phyloP scores from a whole-genome alignment of 1,140 invertebrate genomes.

The Caenorhabditis brenneri region DNA sequence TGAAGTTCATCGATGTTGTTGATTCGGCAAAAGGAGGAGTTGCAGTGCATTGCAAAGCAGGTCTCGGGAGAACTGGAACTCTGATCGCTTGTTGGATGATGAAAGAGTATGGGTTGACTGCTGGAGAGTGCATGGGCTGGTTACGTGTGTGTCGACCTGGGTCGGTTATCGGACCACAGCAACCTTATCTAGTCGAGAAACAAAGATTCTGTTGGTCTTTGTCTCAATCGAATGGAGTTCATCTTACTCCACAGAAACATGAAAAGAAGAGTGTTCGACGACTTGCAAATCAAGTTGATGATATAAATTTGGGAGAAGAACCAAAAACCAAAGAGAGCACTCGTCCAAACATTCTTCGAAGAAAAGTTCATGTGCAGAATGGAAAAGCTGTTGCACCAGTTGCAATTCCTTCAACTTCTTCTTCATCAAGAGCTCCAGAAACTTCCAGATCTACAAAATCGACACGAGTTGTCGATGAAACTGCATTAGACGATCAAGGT shows the following conservation, averaged over 20 bases:
- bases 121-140: conserved; percentile 93
- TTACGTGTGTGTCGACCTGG: conserved; percentile 96
- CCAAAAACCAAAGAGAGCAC: conserved; percentile 10
- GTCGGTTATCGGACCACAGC: conserved; percentile 94
- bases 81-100: conserved; percentile 97
- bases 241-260: conserved; percentile 25
- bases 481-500: conserved; percentile 49
- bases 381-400: background rate
- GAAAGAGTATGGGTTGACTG: conserved; percentile 93
- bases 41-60: conserved; percentile 96
- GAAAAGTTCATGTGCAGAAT: conserved; percentile 1
- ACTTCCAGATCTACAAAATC: background rate
- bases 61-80: conserved; percentile 89
- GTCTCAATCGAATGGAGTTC: conserved; percentile 23
- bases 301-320: conserved; percentile 22
- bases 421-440: background rate
- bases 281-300: conserved; percentile 24
- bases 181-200: conserved; percentile 80
- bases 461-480: conserved; percentile 31
- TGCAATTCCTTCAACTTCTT: conserved; percentile 44
- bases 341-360: conserved; percentile 46
- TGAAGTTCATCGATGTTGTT: conserved; percentile 85
- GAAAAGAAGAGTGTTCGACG: conserved; percentile 1
- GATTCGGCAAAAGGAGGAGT: conserved; percentile 88
- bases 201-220: conserved; percentile 61